These are phyloP conservation scores for Paramisgurnus dabryanus DNA, from an alignment of 2,113 vertebrate species.

Conservation along the genomic window DNA sequence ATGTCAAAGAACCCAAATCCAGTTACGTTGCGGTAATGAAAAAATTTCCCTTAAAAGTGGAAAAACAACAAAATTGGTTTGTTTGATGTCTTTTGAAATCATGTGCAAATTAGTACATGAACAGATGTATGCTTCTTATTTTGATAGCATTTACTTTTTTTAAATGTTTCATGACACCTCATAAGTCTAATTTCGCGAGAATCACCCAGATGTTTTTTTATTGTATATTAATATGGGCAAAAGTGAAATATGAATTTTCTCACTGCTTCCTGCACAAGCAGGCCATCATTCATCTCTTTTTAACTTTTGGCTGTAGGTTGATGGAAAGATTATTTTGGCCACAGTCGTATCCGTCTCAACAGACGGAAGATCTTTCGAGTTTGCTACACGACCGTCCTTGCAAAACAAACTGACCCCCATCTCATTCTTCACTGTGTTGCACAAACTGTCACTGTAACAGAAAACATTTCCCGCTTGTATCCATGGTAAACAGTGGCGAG, in stretches of 20 bases:
- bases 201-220: slow-evolving; percentile 21
- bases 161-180: no score
- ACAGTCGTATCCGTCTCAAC: slow-evolving; percentile 15
- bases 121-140: no score
- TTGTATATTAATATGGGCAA: slow-evolving; percentile 40
- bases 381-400: slow-evolving; percentile 44
- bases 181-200: no score
- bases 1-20: no score
- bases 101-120: no score
- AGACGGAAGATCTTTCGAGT: slow-evolving; percentile 44
- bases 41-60: no score
- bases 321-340: slow-evolving; percentile 30
- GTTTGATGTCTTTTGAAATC: no score
- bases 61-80: no score
- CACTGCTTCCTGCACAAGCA: not conserved
- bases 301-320: slow-evolving; percentile 39
- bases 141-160: no score
- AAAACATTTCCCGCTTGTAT: slow-evolving; percentile 48
- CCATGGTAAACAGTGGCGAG: slow-evolving; percentile 7
- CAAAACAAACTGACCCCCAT: slow-evolving; percentile 44
- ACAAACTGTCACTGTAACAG: slow-evolving; percentile 49
- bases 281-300: slow-evolving; percentile 16
- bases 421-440: slow-evolving; percentile 33
- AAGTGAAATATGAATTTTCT: not conserved
- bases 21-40: no score